Percentiles rank a stretch among this genome's conserved stretches.
Conservation (phyloP, 2,113 vertebrate genomes). For the Rhynchomys soricoides region DNA sequence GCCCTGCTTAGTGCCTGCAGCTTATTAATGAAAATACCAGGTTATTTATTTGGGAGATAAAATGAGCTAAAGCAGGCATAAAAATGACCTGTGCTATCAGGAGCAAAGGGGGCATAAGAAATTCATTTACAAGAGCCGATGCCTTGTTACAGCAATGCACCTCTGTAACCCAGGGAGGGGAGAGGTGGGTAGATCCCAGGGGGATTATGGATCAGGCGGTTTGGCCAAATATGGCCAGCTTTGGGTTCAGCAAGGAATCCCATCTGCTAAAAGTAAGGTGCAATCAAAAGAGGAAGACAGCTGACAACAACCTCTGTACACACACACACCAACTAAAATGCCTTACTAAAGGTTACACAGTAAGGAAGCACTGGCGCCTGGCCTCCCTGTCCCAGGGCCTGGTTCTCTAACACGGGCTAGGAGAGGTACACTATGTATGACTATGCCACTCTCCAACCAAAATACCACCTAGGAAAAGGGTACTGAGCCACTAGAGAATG, state of each 20-base stretch:
- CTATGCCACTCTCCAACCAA: background rate
- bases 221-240: background rate
- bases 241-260: background rate
- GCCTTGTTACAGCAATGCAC: background rate
- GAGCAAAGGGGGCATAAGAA: no score
- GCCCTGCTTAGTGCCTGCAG: no score
- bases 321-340: background rate
- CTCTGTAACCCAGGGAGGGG: background rate
- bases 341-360: background rate
- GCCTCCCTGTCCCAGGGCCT: background rate
- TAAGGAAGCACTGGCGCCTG: rapidly evolving
- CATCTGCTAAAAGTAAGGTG: no score
- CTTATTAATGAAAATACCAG: no score
- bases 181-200: background rate
- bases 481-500: background rate
- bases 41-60: no score
- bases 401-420: rapidly evolving
- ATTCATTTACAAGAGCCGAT: no score
- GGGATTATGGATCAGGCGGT: background rate
- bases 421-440: background rate
- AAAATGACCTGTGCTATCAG: no score
- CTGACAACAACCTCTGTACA: background rate
- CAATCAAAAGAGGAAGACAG: background rate
- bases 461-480: background rate
- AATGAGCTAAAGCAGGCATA: no score